A percentile compares a stretch with the other conserved stretches of the same genome.
These are phyloP conservation scores for Drosophila fulvimacula DNA, from an alignment of 2,888 invertebrate genomes.

Conservation along the genomic window DNA sequence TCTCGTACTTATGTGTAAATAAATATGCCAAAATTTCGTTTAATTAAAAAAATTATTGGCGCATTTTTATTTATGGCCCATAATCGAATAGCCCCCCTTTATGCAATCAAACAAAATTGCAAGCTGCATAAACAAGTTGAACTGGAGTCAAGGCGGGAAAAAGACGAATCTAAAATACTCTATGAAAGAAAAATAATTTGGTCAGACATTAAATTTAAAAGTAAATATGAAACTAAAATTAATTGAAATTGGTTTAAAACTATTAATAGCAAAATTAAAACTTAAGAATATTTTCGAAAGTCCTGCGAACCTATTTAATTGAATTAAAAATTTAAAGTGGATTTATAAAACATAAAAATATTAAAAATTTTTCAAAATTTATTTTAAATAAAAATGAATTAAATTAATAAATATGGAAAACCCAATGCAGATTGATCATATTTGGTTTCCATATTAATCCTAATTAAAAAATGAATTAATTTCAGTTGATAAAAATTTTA, in stretches of 20 bases:
- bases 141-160: not conserved
- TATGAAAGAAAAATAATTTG: not conserved
- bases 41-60: slow-evolving; percentile 76
- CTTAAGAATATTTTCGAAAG: no score
- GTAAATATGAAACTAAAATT: not conserved
- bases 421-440: no score
- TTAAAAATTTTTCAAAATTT: no score
- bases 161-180: slow-evolving; percentile 17
- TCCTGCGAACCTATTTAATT: no score
- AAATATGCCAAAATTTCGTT: slow-evolving; percentile 61
- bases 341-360: no score
- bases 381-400: no score
- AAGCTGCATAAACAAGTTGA: slow-evolving; percentile 33
- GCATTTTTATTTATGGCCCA: slow-evolving; percentile 70
- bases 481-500: no score
- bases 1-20: slow-evolving; percentile 48
- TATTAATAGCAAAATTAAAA: not conserved
- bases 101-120: slow-evolving; percentile 22
- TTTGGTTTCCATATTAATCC: no score
- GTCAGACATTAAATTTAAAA: not conserved
- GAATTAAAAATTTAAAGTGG: no score
- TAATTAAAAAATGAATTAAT: no score
- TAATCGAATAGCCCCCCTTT: slow-evolving; percentile 43
- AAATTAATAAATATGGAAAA: no score
- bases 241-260: not conserved